phyloP scores from a whole-genome alignment of 2,888 invertebrate genomes.

The Ormyrus rosae region DNA sequence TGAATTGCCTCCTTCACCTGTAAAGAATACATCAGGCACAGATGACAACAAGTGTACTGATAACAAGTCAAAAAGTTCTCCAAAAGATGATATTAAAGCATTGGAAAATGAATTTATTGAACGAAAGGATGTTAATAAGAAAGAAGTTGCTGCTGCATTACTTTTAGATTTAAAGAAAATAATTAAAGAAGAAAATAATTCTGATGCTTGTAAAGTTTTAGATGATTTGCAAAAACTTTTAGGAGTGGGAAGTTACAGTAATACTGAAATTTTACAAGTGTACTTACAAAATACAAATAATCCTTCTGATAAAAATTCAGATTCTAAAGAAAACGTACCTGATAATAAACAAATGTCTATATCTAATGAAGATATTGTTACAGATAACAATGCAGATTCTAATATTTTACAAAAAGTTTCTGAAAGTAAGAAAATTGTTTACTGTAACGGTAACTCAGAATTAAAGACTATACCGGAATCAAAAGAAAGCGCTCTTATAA shows the following conservation, averaged over 20 bases:
- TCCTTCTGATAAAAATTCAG: slow-evolving; percentile 32
- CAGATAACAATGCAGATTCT: slow-evolving; percentile 48
- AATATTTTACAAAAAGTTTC: slow-evolving; percentile 27
- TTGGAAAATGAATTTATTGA: slow-evolving; percentile 65
- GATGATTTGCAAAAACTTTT: slow-evolving; percentile 68
- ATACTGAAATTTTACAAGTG: slow-evolving; percentile 66
- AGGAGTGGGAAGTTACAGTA: slow-evolving; percentile 66
- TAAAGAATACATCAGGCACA: neutral
- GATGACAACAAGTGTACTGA: no score
- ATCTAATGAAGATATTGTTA: neutral
- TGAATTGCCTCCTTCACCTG: slow-evolving; percentile 65
- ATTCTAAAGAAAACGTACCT: slow-evolving; percentile 21
- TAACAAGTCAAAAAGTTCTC: neutral
- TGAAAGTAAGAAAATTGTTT: no score
- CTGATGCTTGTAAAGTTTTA: slow-evolving; percentile 66
- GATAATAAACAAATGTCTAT: slow-evolving; percentile 25
- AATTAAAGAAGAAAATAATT: slow-evolving; percentile 67
- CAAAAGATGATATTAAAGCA: slow-evolving; percentile 56
- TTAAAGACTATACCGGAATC: slow-evolving; percentile 20
- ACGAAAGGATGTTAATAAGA: slow-evolving; percentile 61
- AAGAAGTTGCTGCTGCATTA: slow-evolving; percentile 63
- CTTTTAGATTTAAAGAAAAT: slow-evolving; percentile 69
- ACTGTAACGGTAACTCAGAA: slow-evolving; percentile 16
- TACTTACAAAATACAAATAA: slow-evolving; percentile 61
- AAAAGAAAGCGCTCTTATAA: slow-evolving; percentile 32